Evolutionary conservation across 2,888 invertebrate genomes (phyloP).

Genomic region (Hirtodrosophila alboralis): DNA sequence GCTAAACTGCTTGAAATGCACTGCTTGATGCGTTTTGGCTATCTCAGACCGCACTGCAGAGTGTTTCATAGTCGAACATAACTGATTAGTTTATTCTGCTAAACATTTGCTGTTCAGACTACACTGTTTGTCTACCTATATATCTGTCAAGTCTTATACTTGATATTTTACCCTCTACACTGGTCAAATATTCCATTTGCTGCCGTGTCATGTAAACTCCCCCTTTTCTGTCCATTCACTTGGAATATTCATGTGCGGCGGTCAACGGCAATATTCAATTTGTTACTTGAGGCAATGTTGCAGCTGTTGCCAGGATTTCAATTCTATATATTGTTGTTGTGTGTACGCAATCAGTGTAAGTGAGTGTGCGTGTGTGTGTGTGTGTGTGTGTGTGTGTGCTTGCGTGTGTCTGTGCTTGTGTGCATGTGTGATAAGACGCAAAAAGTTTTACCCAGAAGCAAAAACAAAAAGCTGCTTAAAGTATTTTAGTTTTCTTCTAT

Average conservation of each 20-base stretch:
- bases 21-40: too few species aligned
- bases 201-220: too few species aligned
- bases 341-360: slow-evolving; percentile 8
- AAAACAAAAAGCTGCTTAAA: slow-evolving; percentile 62
- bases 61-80: too few species aligned
- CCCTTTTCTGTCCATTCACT: slow-evolving; percentile 20
- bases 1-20: too few species aligned
- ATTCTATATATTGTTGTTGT: slow-evolving; percentile 12
- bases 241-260: slow-evolving; percentile 47
- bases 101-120: too few species aligned
- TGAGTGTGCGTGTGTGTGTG: slow-evolving; percentile 1
- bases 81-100: too few species aligned
- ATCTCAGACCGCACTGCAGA: too few species aligned
- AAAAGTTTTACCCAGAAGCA: slow-evolving; percentile 32
- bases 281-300: slow-evolving; percentile 31
- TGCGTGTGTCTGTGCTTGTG: slow-evolving; percentile 5
- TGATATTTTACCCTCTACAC: too few species aligned
- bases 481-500: slow-evolving; percentile 24
- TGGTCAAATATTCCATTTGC: too few species aligned
- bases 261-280: slow-evolving; percentile 67
- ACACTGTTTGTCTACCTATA: too few species aligned
- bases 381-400: slow-evolving; percentile 18
- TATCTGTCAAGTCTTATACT: too few species aligned
- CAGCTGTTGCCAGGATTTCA: slow-evolving; percentile 47
- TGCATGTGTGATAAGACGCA: slow-evolving; percentile 39